Conservation (phyloP, 2,113 vertebrate species). For the Carettochelys insculpta region DNA sequence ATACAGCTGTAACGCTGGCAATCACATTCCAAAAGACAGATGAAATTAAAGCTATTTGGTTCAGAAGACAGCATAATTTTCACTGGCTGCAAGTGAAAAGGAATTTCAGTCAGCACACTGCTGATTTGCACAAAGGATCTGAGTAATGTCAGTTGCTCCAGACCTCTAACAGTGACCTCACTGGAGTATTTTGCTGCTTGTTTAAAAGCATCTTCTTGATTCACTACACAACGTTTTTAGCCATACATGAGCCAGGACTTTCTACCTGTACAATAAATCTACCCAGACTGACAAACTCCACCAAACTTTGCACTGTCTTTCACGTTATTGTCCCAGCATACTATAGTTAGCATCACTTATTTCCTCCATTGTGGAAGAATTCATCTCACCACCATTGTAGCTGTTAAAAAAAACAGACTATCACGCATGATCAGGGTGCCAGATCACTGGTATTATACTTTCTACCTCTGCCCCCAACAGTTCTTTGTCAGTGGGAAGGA, state of each 20-base stretch:
- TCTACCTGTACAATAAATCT: background rate
- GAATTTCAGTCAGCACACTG: background rate
- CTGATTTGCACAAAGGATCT: slow-evolving; percentile 13
- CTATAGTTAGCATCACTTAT: background rate
- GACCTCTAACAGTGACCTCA: background rate
- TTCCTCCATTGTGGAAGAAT: background rate
- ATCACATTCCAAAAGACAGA: background rate
- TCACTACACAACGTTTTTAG: background rate
- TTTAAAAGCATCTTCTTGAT: background rate
- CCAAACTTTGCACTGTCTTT: background rate
- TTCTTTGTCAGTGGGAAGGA: slow-evolving; percentile 44
- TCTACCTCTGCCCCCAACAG: slow-evolving; percentile 31
- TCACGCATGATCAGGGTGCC: slow-evolving; percentile 59
- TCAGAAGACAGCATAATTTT: background rate
- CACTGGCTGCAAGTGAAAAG: background rate
- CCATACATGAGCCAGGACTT: background rate
- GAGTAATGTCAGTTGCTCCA: background rate
- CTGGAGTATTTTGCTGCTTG: background rate
- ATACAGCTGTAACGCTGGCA: background rate
- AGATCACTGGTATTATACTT: slow-evolving; percentile 49
- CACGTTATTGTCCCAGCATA: background rate
- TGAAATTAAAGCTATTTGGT: slow-evolving; percentile 20
- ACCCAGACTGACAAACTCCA: background rate
- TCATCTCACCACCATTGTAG: slow-evolving; percentile 1
- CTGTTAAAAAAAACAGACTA: slow-evolving; percentile 51